These are phyloP conservation scores for Lytechinus variegatus DNA, from an alignment of 35 echinoderm and acorn worm species.

Conservation along the genomic window DNA sequence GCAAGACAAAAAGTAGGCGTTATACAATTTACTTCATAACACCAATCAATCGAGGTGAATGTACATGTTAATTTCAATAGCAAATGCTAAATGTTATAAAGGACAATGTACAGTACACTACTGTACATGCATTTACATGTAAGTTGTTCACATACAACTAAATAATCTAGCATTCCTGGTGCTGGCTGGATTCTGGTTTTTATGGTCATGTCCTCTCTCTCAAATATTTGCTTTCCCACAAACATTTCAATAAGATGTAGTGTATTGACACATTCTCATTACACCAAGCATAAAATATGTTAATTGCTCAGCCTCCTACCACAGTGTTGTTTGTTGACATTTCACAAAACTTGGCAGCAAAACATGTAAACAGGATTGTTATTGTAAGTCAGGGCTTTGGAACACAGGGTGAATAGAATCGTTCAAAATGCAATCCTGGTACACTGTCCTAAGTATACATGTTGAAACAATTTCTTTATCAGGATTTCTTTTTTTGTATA, in stretches of 20 bases:
- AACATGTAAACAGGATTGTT: background rate
- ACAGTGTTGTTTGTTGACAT: background rate
- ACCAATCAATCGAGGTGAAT: too few relatives aligned
- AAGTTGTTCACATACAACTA: background rate
- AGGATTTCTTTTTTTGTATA: background rate
- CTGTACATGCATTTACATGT: background rate
- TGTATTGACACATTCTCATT: background rate
- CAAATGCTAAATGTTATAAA: too few relatives aligned
- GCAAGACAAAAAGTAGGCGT: too few relatives aligned
- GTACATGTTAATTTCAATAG: too few relatives aligned
- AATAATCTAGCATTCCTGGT: background rate
- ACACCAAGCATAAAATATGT: background rate
- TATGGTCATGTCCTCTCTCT: background rate
- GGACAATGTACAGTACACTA: too few relatives aligned
- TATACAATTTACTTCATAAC: too few relatives aligned
- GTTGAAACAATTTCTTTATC: background rate
- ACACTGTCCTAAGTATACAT: too few relatives aligned
- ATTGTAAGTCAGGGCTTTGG: background rate
- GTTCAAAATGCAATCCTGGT: background rate
- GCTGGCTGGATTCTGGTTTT: background rate
- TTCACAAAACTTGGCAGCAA: background rate
- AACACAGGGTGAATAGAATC: background rate
- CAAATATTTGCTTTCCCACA: slow-evolving; percentile 12
- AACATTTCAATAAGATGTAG: background rate
- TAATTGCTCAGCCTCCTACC: background rate